phyloP scores from a whole-genome alignment of 2,113 vertebrate genomes.

The Mormyrus iriodes region DNA sequence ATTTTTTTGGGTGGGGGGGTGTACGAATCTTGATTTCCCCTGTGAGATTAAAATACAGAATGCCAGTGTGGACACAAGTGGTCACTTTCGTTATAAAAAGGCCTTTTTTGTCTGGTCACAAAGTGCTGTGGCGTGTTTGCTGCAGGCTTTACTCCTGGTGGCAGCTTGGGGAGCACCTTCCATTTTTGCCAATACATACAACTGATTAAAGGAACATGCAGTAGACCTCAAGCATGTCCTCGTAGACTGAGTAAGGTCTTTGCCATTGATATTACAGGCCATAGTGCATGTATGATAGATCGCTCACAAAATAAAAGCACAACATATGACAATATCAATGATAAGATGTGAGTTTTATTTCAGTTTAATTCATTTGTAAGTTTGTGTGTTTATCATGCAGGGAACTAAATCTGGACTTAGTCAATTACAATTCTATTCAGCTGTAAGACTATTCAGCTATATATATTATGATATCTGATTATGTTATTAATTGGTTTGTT shows the following conservation, averaged over 20 bases:
- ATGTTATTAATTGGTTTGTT: neutral
- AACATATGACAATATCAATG: neutral
- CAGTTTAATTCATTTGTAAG: neutral
- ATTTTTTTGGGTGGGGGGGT: neutral
- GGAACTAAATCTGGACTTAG: neutral
- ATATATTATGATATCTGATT: neutral
- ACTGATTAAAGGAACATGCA: neutral
- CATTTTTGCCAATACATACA: neutral
- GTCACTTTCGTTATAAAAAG: neutral
- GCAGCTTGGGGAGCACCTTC: neutral
- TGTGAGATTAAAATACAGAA: neutral
- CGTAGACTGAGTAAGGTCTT: neutral
- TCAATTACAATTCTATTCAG: neutral
- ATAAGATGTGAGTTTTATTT: neutral
- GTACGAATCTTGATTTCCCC: neutral
- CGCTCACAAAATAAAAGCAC: neutral
- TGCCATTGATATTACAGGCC: neutral
- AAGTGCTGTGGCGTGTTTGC: neutral
- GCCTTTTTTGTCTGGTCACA: neutral
- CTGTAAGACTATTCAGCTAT: neutral
- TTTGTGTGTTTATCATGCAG: neutral
- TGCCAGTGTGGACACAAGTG: neutral
- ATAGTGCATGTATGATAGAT: neutral
- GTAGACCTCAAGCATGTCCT: neutral
- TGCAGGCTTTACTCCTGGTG: neutral